Conservation (phyloP, 2,888 invertebrate species). For the Antitype chi region DNA sequence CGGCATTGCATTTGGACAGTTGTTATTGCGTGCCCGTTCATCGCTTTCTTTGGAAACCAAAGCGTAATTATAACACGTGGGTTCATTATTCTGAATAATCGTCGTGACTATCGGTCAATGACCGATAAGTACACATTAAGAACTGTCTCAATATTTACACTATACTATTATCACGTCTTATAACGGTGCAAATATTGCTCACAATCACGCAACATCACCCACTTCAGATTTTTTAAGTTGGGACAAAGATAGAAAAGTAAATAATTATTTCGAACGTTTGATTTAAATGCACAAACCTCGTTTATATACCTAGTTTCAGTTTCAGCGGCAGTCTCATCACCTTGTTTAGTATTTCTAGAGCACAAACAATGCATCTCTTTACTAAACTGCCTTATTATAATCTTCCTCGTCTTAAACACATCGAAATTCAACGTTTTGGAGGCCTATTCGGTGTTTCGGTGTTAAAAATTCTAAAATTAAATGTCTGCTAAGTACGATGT, state of each 20-base stretch:
- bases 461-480: slow-evolving; percentile 57
- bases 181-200: slow-evolving; percentile 33
- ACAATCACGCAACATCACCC: not conserved
- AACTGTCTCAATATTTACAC: slow-evolving; percentile 46
- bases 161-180: slow-evolving; percentile 6
- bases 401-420: slow-evolving; percentile 68
- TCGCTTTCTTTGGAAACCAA: not conserved
- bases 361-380: slow-evolving; percentile 50
- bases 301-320: not conserved
- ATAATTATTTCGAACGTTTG: not conserved
- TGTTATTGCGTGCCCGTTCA: not conserved
- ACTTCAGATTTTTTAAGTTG: not conserved
- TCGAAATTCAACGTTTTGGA: slow-evolving; percentile 72
- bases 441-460: slow-evolving; percentile 71
- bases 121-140: slow-evolving; percentile 8
- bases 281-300: not conserved
- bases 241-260: not conserved
- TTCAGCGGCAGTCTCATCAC: slow-evolving; percentile 8
- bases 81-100: not conserved
- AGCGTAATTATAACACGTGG: not conserved
- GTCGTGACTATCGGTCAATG: slow-evolving; percentile 17
- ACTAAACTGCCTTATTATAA: slow-evolving; percentile 63
- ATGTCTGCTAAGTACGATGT: slow-evolving; percentile 23
- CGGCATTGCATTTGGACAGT: not conserved
- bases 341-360: slow-evolving; percentile 41